Percentiles rank a stretch among this genome's conserved stretches.
phyloP scores from a whole-genome alignment of 2,888 invertebrate species.

The Brenthis ino region DNA sequence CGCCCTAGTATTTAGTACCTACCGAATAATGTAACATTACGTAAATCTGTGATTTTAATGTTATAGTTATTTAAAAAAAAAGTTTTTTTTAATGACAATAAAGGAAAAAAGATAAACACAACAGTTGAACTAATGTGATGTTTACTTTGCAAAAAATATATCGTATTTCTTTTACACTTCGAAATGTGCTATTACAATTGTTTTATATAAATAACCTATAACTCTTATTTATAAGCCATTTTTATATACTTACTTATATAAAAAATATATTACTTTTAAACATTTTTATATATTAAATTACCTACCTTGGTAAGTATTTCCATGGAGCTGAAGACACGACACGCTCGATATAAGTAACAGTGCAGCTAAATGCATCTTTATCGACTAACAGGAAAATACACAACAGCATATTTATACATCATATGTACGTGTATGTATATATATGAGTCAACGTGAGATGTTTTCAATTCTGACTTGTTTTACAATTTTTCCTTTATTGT shows the following conservation, averaged over 20 bases:
- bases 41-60: too few species aligned
- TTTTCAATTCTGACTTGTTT: background rate
- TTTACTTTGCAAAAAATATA: too few species aligned
- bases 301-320: background rate
- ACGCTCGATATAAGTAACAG: constrained; percentile 7
- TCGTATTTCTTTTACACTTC: too few species aligned
- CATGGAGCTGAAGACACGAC: background rate
- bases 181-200: too few species aligned
- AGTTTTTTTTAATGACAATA: too few species aligned
- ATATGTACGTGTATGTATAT: background rate
- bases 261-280: too few species aligned
- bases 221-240: background rate
- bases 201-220: background rate
- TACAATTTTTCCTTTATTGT: background rate
- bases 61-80: too few species aligned
- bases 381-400: constrained; percentile 7
- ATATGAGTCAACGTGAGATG: too few species aligned
- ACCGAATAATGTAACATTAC: too few species aligned
- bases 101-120: too few species aligned
- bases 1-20: too few species aligned
- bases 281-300: background rate
- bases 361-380: constrained; percentile 3
- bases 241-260: background rate
- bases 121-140: too few species aligned
- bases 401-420: background rate